Evolutionary conservation across 2,888 invertebrate genomes (phyloP).

Genomic region (Gibbula magus): DNA sequence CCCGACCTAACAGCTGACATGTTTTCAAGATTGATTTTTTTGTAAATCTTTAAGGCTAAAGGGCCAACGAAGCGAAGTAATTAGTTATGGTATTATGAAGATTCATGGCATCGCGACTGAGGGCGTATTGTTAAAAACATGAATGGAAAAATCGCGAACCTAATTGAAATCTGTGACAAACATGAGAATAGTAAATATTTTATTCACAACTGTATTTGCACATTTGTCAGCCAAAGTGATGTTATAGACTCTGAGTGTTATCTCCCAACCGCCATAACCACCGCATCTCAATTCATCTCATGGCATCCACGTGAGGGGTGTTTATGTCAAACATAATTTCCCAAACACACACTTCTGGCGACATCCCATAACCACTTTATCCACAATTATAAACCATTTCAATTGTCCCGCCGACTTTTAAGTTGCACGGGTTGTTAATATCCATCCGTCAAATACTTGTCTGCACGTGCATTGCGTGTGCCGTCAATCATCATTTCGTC

Average conservation of each 20-base stretch:
- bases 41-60: no score
- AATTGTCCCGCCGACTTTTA: background rate
- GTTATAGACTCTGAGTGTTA: no score
- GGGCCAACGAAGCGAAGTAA: no score
- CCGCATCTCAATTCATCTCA: no score
- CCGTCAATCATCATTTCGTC: constrained; percentile 8
- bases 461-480: constrained; percentile 4
- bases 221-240: no score
- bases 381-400: background rate
- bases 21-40: no score
- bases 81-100: background rate
- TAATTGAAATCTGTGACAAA: no score
- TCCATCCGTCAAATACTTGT: constrained; percentile 16
- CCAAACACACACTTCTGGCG: background rate
- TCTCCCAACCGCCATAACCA: no score
- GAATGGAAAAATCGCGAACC: background rate
- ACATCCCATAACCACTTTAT: background rate
- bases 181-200: no score
- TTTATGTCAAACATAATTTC: background rate
- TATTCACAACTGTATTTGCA: no score
- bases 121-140: background rate
- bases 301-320: no score
- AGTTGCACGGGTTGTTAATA: background rate
- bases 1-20: no score
- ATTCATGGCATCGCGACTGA: background rate